Percentiles rank a stretch among this genome's conserved stretches.
Evolutionary conservation across 2,888 invertebrate species (phyloP).

Genomic region (Galerucella nymphaeae): DNA sequence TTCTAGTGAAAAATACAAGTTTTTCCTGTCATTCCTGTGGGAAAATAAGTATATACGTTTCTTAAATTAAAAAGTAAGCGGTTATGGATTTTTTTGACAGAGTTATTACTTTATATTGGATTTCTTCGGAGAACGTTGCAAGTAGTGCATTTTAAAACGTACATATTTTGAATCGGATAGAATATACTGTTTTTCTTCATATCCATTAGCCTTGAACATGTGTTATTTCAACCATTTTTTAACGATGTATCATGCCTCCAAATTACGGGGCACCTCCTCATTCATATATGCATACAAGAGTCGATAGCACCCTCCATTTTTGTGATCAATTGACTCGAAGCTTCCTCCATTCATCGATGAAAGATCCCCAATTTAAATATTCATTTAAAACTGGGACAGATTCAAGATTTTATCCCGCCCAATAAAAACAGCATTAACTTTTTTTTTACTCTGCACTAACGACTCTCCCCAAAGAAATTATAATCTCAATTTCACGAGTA

Average conservation of each 20-base stretch:
- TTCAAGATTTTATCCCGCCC: slow-evolving; percentile 31
- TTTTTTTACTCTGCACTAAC: slow-evolving; percentile 33
- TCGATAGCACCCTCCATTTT: slow-evolving; percentile 1
- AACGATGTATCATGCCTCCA: too few relatives aligned
- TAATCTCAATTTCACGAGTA: slow-evolving; percentile 40
- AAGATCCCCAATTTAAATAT: slow-evolving; percentile 34
- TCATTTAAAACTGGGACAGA: slow-evolving; percentile 27
- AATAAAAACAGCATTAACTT: slow-evolving; percentile 41
- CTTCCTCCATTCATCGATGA: slow-evolving; percentile 7
- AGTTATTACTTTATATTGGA: too few relatives aligned
- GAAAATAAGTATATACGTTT: slow-evolving; percentile 14
- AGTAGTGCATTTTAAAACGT: too few relatives aligned
- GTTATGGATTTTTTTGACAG: slow-evolving; percentile 10
- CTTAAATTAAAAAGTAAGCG: slow-evolving; percentile 19
- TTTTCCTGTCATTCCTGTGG: slow-evolving; percentile 11
- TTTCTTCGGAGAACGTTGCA: too few relatives aligned
- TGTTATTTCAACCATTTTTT: too few relatives aligned
- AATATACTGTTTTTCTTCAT: too few relatives aligned
- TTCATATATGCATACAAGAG: not conserved
- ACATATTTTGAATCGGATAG: too few relatives aligned
- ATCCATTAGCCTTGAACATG: too few relatives aligned
- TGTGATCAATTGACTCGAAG: slow-evolving; percentile 16
- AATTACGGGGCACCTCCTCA: not conserved
- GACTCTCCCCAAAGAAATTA: slow-evolving; percentile 35
- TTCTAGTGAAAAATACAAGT: slow-evolving; percentile 17